A percentile compares a stretch with the other conserved stretches of the same genome.
Evolutionary conservation across 2,797 vertebrate species (phyloP).

Genomic region (Lycodopsis pacificus): DNA sequence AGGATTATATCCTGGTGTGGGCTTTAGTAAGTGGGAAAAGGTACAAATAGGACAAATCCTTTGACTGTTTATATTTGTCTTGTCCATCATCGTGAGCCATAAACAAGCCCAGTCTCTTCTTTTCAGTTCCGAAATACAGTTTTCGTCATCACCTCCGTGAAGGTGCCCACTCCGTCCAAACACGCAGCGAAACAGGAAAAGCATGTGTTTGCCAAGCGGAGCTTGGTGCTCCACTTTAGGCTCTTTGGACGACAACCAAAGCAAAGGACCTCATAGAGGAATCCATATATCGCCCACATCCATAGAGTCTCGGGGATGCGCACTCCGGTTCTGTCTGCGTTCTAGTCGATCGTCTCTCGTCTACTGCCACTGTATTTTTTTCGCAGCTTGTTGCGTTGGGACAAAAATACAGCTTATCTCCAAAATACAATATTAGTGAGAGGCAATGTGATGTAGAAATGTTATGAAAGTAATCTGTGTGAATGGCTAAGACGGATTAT

Average conservation of each 20-base stretch:
- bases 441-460: slow-evolving; percentile 70
- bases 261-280: slow-evolving; percentile 13
- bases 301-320: slow-evolving; percentile 2
- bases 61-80: slow-evolving; percentile 50
- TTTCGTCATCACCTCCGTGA: slow-evolving; percentile 50
- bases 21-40: slow-evolving; percentile 10
- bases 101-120: slow-evolving; percentile 36
- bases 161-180: slow-evolving; percentile 48
- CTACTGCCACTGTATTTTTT: slow-evolving; percentile 22
- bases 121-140: slow-evolving; percentile 32
- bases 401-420: slow-evolving; percentile 72
- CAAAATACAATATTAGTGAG: slow-evolving; percentile 68
- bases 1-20: slow-evolving; percentile 3
- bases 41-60: slow-evolving; percentile 43
- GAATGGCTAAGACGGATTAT: slow-evolving; percentile 76
- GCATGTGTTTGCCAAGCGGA: slow-evolving; percentile 59
- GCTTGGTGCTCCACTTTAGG: slow-evolving; percentile 32
- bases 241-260: slow-evolving; percentile 42
- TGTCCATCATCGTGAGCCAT: slow-evolving; percentile 57
- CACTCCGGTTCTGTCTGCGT: background rate
- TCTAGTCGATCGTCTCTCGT: slow-evolving; percentile 37
- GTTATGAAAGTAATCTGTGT: slow-evolving; percentile 79
- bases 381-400: slow-evolving; percentile 47
- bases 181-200: slow-evolving; percentile 19
- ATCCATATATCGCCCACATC: slow-evolving; percentile 30